Conservation (phyloP, 2,113 vertebrate genomes). For the Nyctibius bracteatus region DNA sequence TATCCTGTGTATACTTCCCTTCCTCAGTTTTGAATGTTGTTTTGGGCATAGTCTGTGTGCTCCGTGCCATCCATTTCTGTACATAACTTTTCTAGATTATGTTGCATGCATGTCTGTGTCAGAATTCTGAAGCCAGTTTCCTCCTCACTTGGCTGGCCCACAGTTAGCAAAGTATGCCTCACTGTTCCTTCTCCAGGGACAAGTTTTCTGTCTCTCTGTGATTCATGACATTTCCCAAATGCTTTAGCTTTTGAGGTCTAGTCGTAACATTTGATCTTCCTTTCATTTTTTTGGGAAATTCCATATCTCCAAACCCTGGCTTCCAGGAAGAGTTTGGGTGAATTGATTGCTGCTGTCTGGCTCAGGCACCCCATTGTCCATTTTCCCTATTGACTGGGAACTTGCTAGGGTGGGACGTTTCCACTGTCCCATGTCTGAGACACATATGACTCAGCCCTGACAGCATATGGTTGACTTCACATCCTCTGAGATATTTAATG, state of each 20-base stretch:
- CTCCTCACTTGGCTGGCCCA: neutral
- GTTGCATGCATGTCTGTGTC: neutral
- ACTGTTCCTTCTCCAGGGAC: neutral
- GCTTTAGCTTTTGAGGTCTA: neutral
- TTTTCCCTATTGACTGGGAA: neutral
- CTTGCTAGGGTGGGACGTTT: neutral
- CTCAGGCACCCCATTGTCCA: neutral
- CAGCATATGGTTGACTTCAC: constrained; percentile 30
- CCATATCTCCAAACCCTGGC: neutral
- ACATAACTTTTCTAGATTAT: neutral
- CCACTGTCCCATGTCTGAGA: neutral
- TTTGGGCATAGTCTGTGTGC: neutral
- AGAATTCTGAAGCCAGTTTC: neutral
- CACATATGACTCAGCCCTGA: neutral
- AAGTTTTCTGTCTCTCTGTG: neutral
- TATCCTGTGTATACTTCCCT: neutral
- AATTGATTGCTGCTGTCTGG: neutral
- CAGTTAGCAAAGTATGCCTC: neutral
- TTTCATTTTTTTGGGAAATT: neutral
- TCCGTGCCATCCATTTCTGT: neutral
- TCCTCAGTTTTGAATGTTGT: neutral
- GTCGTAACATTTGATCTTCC: neutral
- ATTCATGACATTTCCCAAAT: neutral
- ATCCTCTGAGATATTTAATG: constrained; percentile 46
- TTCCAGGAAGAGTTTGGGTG: neutral